Base-by-base conservation (phyloP, 2,113 vertebrate genomes). In the Perca fluviatilis region DNA sequence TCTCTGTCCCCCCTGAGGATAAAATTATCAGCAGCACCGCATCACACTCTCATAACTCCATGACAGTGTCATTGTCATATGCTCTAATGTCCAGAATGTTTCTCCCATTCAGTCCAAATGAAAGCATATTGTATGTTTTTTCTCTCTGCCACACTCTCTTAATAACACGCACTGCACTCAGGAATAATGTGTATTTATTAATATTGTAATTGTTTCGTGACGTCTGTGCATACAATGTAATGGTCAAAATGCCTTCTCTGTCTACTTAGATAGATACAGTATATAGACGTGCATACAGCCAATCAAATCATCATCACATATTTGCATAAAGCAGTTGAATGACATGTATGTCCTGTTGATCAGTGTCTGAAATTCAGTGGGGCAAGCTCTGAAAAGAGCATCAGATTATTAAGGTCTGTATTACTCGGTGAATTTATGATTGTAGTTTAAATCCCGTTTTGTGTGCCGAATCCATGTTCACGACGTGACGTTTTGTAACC, bases 11-110 rank as follows among this genome's bases (percentile, higher is more conserved):
- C 10, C 66, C 23, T 46, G 50, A 36, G 53, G 66, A 63, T 69
- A 84, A 30, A 57, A 46, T 25, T 49, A 68, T 73, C 51, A 76
- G 25, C 66, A 54, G 23, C 66, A 61, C 64, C 21, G 49, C 43
- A 10, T 60, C 53, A 69, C 21, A 27, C 51, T 49, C 19, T 1
- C 10, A 47, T n/a, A 56, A 27, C 62, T n/a, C 23, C 15, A 27
- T 13, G 33, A 40, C 40, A 40, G 9, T 9, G 8, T 40, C 40
- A 40, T 40, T 10, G 40, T 13, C 16, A 62, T 5, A 67, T 27
- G 3, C 56, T 30, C 10, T n/a, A 3, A 9, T 21, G 9, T 47
- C 16, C 10, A 19, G n/a, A 27, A 57, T 46, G 27, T 25, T 43
- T 10, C 53, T 57, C 30, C 7, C 13, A 15, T 33, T 61, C 14